A percentile compares a stretch with the other conserved stretches of the same genome.
These are phyloP conservation scores for Sebastes alutus DNA, from an alignment of 2,797 vertebrate genomes.

Conservation along the genomic window DNA sequence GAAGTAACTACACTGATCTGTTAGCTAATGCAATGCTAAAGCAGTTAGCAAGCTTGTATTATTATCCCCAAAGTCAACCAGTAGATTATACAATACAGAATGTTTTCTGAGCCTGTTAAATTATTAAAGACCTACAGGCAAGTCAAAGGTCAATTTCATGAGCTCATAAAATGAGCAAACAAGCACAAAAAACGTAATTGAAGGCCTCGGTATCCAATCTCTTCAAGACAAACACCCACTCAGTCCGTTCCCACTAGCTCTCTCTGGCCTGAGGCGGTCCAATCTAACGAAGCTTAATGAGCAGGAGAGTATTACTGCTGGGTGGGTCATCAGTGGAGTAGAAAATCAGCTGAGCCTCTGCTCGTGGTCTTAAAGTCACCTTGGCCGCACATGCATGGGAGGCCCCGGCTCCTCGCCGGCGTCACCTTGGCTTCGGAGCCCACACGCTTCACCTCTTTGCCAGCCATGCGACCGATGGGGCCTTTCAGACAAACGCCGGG, in stretches of 20 bases:
- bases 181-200: neutral
- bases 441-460: constrained; percentile 31
- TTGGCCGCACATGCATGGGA: constrained; percentile 17
- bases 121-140: neutral
- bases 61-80: neutral
- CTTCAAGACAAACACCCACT: constrained; percentile 14
- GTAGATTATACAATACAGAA: neutral
- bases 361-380: constrained; percentile 57
- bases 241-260: neutral
- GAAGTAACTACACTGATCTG: too few relatives aligned
- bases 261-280: constrained; percentile 7
- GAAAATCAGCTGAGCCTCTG: constrained; percentile 24
- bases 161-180: neutral
- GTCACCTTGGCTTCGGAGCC: constrained; percentile 49
- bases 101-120: neutral
- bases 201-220: neutral
- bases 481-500: constrained; percentile 36
- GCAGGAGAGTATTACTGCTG: constrained; percentile 33
- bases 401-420: neutral
- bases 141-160: neutral
- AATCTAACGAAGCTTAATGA: constrained; percentile 52
- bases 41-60: too few relatives aligned
- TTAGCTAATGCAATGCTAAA: too few relatives aligned
- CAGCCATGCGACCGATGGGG: constrained; percentile 2
- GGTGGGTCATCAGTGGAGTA: constrained; percentile 19